Conservation (phyloP, 2,113 vertebrate genomes). For the Cercocebus atys region DNA sequence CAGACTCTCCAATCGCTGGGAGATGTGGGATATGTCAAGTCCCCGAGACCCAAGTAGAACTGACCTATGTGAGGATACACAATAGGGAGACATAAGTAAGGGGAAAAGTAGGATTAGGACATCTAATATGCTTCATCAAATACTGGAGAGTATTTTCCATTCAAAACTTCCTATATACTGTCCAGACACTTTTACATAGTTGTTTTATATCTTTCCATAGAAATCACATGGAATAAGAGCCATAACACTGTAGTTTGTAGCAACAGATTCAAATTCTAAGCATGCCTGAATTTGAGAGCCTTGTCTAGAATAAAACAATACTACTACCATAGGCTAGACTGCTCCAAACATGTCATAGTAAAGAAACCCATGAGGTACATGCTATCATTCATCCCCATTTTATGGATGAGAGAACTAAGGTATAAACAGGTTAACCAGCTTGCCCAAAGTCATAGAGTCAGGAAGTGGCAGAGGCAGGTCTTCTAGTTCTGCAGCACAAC, state of each 20-base stretch:
- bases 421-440: background rate
- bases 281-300: background rate
- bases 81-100: slow-evolving; percentile 31
- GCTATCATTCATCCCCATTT: background rate
- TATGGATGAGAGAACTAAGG: background rate
- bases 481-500: background rate
- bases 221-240: background rate
- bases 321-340: background rate
- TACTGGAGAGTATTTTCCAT: background rate
- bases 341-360: background rate
- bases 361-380: background rate
- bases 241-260: background rate
- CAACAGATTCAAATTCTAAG: background rate
- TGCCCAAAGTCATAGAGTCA: background rate
- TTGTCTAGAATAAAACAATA: background rate
- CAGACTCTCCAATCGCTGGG: slow-evolving; percentile 95
- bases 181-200: background rate
- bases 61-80: slow-evolving; percentile 85
- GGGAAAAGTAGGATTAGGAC: background rate
- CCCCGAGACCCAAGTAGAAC: slow-evolving; percentile 96
- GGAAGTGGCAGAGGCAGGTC: background rate
- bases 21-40: slow-evolving; percentile 97
- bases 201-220: background rate
- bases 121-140: background rate
- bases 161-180: background rate